Conservation (phyloP, 2,888 invertebrate species). For the Charanyca ferruginea region DNA sequence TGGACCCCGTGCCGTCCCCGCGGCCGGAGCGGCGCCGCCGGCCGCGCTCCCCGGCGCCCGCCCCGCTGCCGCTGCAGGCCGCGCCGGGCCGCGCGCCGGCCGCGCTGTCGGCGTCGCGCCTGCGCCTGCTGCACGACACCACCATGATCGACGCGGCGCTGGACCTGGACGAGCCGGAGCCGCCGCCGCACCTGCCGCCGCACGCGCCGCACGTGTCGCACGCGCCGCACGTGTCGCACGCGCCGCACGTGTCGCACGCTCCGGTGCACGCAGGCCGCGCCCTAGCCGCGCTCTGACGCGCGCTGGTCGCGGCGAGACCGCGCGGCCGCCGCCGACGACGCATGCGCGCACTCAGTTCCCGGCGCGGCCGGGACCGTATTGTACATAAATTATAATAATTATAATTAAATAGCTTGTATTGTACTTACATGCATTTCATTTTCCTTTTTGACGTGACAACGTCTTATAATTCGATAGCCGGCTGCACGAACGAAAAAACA, state of each 20-base stretch:
- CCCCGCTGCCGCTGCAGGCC: constrained; percentile 37
- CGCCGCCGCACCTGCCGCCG: constrained; percentile 73
- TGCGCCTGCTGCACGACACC: constrained; percentile 95
- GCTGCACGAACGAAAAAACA: no score
- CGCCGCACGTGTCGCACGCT: constrained; percentile 31
- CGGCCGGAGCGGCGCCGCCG: constrained; percentile 40
- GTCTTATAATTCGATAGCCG: no score
- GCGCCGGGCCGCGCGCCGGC: constrained; percentile 74
- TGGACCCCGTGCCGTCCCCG: constrained; percentile 80
- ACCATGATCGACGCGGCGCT: constrained; percentile 97
- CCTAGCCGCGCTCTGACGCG: constrained; percentile 44
- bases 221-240: constrained; percentile 50
- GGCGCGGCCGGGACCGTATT: constrained; percentile 34
- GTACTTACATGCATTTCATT: constrained; percentile 48
- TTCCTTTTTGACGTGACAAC: not conserved
- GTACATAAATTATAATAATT: constrained; percentile 59
- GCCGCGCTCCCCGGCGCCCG: constrained; percentile 18
- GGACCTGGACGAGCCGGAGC: constrained; percentile 96
- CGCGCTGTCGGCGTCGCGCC: constrained; percentile 93
- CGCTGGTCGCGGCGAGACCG: constrained; percentile 43
- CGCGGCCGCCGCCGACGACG: constrained; percentile 43
- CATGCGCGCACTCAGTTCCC: constrained; percentile 24
- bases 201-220: constrained; percentile 48
- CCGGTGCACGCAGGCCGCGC: constrained; percentile 80
- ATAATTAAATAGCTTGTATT: constrained; percentile 66